Percentiles rank a stretch among this genome's conserved stretches.
Evolutionary conservation across 2,797 vertebrate genomes (phyloP).

Genomic region (Cetoscarus ocellatus): DNA sequence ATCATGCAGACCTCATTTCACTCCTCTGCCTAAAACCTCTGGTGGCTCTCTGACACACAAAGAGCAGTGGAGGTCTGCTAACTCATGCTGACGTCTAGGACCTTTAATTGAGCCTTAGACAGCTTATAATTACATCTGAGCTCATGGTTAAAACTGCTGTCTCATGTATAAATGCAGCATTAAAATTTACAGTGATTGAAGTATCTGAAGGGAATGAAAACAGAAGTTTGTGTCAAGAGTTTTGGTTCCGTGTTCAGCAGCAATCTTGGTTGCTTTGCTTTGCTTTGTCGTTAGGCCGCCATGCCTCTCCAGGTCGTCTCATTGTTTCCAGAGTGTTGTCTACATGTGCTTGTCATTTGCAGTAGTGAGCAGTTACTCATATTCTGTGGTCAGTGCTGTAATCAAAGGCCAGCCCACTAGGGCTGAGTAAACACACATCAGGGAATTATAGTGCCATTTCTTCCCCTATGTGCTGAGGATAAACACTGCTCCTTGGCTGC

Average conservation of each 20-base stretch:
- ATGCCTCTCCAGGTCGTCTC: slow-evolving; percentile 55
- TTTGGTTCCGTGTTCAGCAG: slow-evolving; percentile 20
- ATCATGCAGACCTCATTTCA: slow-evolving; percentile 72
- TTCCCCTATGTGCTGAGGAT: slow-evolving; percentile 64
- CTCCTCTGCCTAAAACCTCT: slow-evolving; percentile 61
- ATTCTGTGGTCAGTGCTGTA: slow-evolving; percentile 82
- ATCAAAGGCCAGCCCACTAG: slow-evolving; percentile 79
- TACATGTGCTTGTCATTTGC: slow-evolving; percentile 84
- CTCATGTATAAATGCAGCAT: slow-evolving; percentile 59
- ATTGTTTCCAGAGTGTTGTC: slow-evolving; percentile 78
- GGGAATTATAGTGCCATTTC: slow-evolving; percentile 76
- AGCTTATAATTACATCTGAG: slow-evolving; percentile 75
- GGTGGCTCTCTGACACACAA: slow-evolving; percentile 69
- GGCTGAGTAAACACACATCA: slow-evolving; percentile 81
- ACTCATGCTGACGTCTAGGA: slow-evolving; percentile 67
- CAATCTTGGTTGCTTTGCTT: slow-evolving; percentile 47
- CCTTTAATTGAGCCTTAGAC: slow-evolving; percentile 72
- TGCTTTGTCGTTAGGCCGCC: slow-evolving; percentile 36
- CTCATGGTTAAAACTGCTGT: slow-evolving; percentile 73
- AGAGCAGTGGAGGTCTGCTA: slow-evolving; percentile 70
- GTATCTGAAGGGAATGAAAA: slow-evolving; percentile 27
- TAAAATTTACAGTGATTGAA: slow-evolving; percentile 53
- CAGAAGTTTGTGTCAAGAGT: slow-evolving; percentile 26
- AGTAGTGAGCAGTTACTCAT: slow-evolving; percentile 80
- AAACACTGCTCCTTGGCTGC: slow-evolving; percentile 64